Percentiles rank a stretch among this genome's conserved stretches.
Evolutionary conservation across 2,113 vertebrate genomes (phyloP).

Genomic region (Hirundichthys speculiger): DNA sequence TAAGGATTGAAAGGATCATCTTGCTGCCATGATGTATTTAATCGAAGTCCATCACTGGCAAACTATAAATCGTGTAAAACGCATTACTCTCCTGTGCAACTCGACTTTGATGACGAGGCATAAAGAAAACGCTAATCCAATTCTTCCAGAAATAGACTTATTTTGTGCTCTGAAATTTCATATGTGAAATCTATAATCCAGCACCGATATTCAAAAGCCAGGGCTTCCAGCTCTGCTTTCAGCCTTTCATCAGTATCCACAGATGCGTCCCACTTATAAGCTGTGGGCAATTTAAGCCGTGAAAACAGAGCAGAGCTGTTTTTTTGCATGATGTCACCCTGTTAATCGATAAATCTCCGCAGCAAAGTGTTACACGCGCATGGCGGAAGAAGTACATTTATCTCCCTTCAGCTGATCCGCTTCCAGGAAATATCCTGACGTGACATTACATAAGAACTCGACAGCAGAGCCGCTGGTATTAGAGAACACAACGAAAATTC

Average conservation of each 20-base stretch:
- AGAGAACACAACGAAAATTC: constrained; percentile 56
- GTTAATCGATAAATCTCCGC: constrained; percentile 55
- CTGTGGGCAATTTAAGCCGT: constrained; percentile 37
- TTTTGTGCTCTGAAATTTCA: constrained; percentile 33
- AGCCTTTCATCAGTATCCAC: neutral
- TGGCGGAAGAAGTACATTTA: constrained; percentile 43
- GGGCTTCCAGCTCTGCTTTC: constrained; percentile 32
- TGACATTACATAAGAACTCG: constrained; percentile 69
- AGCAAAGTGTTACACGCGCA: constrained; percentile 36
- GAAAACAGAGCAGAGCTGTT: constrained; percentile 30
- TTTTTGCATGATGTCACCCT: constrained; percentile 50
- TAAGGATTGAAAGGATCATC: no score
- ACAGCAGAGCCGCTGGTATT: constrained; percentile 59
- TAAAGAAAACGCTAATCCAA: constrained; percentile 55
- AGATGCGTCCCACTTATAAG: constrained; percentile 27
- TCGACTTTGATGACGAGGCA: constrained; percentile 29
- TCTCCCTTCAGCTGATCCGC: constrained; percentile 63
- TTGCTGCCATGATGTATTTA: constrained; percentile 26
- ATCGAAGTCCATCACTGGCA: constrained; percentile 23
- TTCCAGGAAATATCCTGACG: constrained; percentile 73
- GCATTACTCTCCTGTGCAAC: constrained; percentile 33
- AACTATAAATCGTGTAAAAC: constrained; percentile 6
- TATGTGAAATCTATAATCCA: constrained; percentile 47
- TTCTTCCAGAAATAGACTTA: constrained; percentile 41
- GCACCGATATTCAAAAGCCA: constrained; percentile 42